Conservation (phyloP, 2,113 vertebrate species). For the Podiceps cristatus region DNA sequence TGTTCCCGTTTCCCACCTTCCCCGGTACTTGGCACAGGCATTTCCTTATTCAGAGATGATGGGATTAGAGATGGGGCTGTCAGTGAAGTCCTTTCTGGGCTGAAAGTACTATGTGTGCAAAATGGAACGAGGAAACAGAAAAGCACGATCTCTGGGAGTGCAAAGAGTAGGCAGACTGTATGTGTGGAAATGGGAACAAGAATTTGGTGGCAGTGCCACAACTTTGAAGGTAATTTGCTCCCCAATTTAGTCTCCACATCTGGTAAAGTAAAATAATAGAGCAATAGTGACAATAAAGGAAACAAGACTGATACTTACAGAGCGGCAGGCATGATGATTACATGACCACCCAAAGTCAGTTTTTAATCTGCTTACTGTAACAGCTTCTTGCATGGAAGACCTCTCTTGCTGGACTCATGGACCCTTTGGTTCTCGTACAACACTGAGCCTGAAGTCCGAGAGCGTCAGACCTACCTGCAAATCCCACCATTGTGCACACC, state of each 20-base stretch:
- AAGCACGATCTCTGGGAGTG: not conserved
- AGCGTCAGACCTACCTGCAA: not conserved
- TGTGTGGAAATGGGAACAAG: not conserved
- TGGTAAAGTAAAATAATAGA: not conserved
- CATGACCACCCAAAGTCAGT: not conserved
- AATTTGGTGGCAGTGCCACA: not conserved
- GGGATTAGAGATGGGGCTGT: not conserved
- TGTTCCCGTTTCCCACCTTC: not conserved
- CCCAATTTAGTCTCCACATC: not conserved
- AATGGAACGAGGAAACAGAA: not conserved
- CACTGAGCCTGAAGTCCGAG: accelerated
- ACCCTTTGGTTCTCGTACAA: not conserved
- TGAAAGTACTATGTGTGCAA: not conserved
- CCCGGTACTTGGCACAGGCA: not conserved
- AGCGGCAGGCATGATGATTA: not conserved
- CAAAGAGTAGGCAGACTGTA: not conserved
- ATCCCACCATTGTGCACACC: not conserved
- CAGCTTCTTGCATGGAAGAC: not conserved
- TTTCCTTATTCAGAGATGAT: not conserved
- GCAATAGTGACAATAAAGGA: not conserved
- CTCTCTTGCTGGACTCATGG: not conserved
- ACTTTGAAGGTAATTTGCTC: not conserved
- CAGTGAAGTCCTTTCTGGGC: not conserved
- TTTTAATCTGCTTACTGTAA: not conserved
- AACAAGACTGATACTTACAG: not conserved